phyloP scores from a whole-genome alignment of 2,797 vertebrate species.

The Heterohyrax brucei region DNA sequence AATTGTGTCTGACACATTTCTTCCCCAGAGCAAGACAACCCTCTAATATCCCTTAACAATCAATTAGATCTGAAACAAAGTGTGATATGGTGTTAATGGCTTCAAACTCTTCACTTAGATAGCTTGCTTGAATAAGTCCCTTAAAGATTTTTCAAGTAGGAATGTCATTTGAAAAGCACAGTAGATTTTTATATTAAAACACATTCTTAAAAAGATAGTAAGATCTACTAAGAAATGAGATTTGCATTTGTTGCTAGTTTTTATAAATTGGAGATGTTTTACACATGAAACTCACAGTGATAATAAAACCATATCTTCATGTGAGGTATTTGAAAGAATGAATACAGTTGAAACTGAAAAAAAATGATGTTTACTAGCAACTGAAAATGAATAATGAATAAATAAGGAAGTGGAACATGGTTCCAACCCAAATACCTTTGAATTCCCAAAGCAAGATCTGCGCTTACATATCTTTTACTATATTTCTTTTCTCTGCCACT shows the following conservation, averaged over 20 bases:
- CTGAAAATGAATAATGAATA: background rate
- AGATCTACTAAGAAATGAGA: background rate
- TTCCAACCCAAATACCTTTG: background rate
- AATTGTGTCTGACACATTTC: conserved; percentile 89
- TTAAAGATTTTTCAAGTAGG: conserved; percentile 53
- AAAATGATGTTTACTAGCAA: background rate
- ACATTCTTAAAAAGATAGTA: conserved; percentile 15
- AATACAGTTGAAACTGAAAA: background rate
- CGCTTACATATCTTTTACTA: background rate
- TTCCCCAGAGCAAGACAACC: conserved; percentile 87
- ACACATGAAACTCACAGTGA: background rate
- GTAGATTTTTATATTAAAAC: conserved; percentile 33
- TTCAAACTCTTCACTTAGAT: conserved; percentile 79
- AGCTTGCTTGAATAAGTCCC: conserved; percentile 72
- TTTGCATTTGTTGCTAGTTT: conserved; percentile 29
- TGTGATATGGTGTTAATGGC: conserved; percentile 78
- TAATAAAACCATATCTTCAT: background rate
- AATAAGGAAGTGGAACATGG: background rate
- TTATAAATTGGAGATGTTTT: background rate
- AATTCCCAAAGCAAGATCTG: background rate
- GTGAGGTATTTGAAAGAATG: background rate
- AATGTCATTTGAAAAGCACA: conserved; percentile 50
- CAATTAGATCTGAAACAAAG: conserved; percentile 90
- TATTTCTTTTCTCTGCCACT: background rate
- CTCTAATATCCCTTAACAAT: conserved; percentile 89